Evolutionary conservation across 1,140 invertebrate genomes (phyloP), one percentile per base, ranked within the genome.

Genomic region (Lithobius niger): DNA sequence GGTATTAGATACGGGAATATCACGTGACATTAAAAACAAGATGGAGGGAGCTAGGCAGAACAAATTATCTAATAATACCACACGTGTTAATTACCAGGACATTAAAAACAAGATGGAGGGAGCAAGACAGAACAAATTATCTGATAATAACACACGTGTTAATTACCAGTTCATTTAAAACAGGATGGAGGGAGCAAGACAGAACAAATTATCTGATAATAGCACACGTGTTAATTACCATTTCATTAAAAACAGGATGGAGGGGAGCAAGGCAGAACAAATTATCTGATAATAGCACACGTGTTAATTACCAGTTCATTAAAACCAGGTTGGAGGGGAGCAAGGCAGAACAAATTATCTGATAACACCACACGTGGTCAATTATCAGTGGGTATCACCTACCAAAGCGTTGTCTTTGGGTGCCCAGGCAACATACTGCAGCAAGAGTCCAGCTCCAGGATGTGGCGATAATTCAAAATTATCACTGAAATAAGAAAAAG

Each of bases 391-490:
- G n/a, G 15, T 21, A 22, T 47, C 44, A 50, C 27, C 27, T 50
- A 83, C 79, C 31, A 84, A 70, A 1, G 76, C 76, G 52, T 79
- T 78, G 1, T 71, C 80, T 57, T 75, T 74, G 0, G 82, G 81
- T 2, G 82, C 78, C 83, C 84, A 87, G 31, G 77, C 75, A 1
- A 82, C 83, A 59, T 69, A 69, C 64, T 78, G 74, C 25, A 77
- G 61, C 43, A 59, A 54, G 36, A 52, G 55, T 40, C 61, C 57
- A 43, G 59, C 58, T 22, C 48, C 48, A 26, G 25, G 24, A 13
- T 6, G 25, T 25, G 25, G 21, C 4, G 48, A 10, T 47, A 47
- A 19, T 21, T 10, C 10, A 19, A 6, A 18, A 4, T 15, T 18
- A 10, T 47, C 13, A 21, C 44, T 47, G 22, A 47, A 47, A 47